A percentile compares a stretch with the other conserved stretches of the same genome.
Evolutionary conservation across 1,140 invertebrate genomes (phyloP).

Genomic region (Dreissena polymorpha): DNA sequence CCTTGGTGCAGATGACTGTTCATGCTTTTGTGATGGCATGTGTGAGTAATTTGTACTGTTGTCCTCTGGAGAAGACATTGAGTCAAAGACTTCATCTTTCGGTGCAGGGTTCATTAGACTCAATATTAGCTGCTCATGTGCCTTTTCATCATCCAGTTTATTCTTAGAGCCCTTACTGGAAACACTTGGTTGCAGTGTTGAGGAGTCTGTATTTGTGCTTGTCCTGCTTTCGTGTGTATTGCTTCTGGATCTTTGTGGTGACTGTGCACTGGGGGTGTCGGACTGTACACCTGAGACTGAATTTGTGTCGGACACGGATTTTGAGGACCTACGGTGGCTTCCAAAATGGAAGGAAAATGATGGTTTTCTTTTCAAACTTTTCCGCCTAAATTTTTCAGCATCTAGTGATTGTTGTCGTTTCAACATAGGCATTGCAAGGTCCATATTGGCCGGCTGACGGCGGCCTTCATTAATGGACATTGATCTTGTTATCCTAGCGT

Average conservation of each 20-base stretch:
- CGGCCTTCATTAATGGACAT: conserved; percentile 37
- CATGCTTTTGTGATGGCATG: too few relatives aligned
- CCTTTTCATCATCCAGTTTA: neutral
- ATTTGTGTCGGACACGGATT: neutral
- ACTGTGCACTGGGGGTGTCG: conserved; percentile 25
- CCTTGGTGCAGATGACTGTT: too few relatives aligned
- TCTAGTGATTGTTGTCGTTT: conserved; percentile 46
- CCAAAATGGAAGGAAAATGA: conserved; percentile 1
- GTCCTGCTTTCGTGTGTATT: conserved; percentile 20
- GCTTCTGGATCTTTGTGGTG: conserved; percentile 27
- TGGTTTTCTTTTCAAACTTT: conserved; percentile 12
- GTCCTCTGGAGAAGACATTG: neutral
- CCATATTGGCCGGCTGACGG: conserved; percentile 40
- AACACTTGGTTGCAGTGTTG: conserved; percentile 6
- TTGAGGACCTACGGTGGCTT: conserved; percentile 33
- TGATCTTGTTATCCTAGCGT: conserved; percentile 12
- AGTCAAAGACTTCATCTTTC: conserved; percentile 14
- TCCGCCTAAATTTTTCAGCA: conserved; percentile 29
- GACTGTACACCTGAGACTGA: conserved; percentile 6
- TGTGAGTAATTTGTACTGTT: neutral
- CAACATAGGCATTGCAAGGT: conserved; percentile 16
- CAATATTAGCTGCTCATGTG: conserved; percentile 36
- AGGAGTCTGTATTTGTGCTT: neutral
- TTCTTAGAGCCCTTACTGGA: neutral
- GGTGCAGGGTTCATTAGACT: conserved; percentile 29